Percentiles rank a stretch among this genome's conserved stretches.
Conservation (phyloP, 2,888 invertebrate species). For the Polydesmus complanatus region DNA sequence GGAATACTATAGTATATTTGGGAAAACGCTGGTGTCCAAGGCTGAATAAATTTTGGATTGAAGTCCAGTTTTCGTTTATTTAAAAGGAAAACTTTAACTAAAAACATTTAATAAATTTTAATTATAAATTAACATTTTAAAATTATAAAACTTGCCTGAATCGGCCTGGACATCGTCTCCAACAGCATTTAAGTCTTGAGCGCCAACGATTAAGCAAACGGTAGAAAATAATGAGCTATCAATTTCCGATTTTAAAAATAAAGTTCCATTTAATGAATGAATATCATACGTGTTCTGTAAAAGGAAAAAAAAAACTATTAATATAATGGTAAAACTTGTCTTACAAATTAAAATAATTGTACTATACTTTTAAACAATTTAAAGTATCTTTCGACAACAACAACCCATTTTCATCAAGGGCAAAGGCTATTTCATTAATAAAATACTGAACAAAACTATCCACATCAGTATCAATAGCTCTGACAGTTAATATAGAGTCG, state of each 20-base stretch:
- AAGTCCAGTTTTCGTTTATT: slow-evolving; percentile 62
- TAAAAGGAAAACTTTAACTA: slow-evolving; percentile 57
- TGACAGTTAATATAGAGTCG: slow-evolving; percentile 7
- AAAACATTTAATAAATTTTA: slow-evolving; percentile 16
- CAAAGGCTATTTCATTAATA: slow-evolving; percentile 6
- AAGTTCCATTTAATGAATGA: slow-evolving; percentile 52
- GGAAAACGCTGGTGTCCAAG: slow-evolving; percentile 56
- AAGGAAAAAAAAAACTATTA: neutral
- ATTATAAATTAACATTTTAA: neutral
- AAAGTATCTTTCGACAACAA: neutral
- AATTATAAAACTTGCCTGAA: slow-evolving; percentile 12
- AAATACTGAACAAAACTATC: slow-evolving; percentile 16
- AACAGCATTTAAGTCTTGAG: slow-evolving; percentile 53
- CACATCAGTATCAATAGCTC: slow-evolving; percentile 18
- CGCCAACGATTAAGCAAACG: slow-evolving; percentile 56
- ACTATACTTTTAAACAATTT: neutral
- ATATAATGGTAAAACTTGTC: neutral
- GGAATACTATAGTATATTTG: slow-evolving; percentile 51
- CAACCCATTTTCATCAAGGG: slow-evolving; percentile 13
- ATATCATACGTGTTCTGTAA: slow-evolving; percentile 35
- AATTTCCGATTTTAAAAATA: slow-evolving; percentile 50
- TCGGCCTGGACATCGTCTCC: slow-evolving; percentile 43
- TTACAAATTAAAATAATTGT: slow-evolving; percentile 2
- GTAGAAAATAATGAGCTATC: slow-evolving; percentile 61
- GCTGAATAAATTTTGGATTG: slow-evolving; percentile 56